Evolutionary conservation across 2,797 vertebrate species (phyloP).

Genomic region (Echeneis naucrates): DNA sequence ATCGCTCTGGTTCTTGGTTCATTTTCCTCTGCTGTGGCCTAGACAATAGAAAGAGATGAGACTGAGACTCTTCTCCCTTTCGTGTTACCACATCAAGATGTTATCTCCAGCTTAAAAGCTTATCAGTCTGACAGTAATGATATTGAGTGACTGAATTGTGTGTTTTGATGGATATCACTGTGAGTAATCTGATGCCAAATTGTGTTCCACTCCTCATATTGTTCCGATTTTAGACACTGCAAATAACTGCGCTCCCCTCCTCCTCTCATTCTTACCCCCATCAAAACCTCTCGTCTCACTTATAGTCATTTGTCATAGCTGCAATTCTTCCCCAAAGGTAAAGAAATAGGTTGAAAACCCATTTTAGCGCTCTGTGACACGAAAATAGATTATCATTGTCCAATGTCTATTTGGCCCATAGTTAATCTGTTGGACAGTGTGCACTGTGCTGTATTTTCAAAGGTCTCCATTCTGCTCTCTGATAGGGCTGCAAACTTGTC

Average conservation of each 20-base stretch:
- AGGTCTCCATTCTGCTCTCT: conserved; percentile 40
- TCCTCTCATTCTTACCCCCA: conserved; percentile 42
- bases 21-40: conserved; percentile 52
- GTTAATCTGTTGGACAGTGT: conserved; percentile 68
- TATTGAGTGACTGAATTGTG: conserved; percentile 79
- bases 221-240: conserved; percentile 70
- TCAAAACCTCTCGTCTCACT: conserved; percentile 43
- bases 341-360: conserved; percentile 70
- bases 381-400: conserved; percentile 79
- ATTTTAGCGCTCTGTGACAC: conserved; percentile 75
- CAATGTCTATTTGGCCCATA: conserved; percentile 59
- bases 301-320: conserved; percentile 78
- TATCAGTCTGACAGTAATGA: conserved; percentile 77
- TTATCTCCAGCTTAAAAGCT: conserved; percentile 79
- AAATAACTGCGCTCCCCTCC: conserved; percentile 66
- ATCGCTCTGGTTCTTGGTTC: conserved; percentile 15
- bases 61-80: conserved; percentile 61
- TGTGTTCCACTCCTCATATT: conserved; percentile 78
- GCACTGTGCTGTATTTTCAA: conserved; percentile 44
- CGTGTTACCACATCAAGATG: conserved; percentile 75
- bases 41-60: conserved; percentile 66
- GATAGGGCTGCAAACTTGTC: conserved; percentile 27
- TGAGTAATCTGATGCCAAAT: conserved; percentile 80
- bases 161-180: conserved; percentile 82
- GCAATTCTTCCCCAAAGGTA: conserved; percentile 76